Evolutionary conservation across 2,888 invertebrate species (phyloP).

Genomic region (Idaea straminata): DNA sequence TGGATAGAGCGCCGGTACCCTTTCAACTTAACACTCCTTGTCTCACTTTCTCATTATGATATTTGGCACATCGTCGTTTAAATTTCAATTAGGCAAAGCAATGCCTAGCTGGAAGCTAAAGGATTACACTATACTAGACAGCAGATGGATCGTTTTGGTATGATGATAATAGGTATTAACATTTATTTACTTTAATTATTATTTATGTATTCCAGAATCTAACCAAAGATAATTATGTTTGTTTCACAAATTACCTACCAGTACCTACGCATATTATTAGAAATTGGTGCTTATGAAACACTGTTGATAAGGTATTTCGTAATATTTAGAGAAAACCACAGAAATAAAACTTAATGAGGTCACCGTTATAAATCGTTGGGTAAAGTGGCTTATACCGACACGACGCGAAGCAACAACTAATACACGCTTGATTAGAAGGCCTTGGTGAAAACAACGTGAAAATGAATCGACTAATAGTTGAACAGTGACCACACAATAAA

Average conservation of each 20-base stretch:
- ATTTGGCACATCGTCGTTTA: no score
- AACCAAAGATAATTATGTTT: not conserved
- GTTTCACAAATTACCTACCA: not conserved
- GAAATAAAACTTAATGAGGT: slow-evolving; percentile 5
- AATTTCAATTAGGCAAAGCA: no score
- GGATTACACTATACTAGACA: no score
- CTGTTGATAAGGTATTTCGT: not conserved
- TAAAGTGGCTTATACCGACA: slow-evolving; percentile 9
- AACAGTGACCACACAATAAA: slow-evolving; percentile 35
- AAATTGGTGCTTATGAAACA: not conserved
- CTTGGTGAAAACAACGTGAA: slow-evolving; percentile 28
- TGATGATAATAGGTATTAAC: no score
- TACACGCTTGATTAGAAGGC: slow-evolving; percentile 23
- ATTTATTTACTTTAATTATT: not conserved
- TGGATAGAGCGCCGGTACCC: no score
- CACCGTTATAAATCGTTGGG: slow-evolving; percentile 11
- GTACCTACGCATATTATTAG: not conserved
- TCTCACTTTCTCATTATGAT: no score
- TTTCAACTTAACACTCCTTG: no score
- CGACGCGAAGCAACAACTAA: slow-evolving; percentile 13
- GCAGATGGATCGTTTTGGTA: no score
- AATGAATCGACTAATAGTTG: slow-evolving; percentile 37
- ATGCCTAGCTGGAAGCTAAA: no score
- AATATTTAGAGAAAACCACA: not conserved
- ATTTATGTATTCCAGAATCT: not conserved